phyloP scores from a whole-genome alignment of 2,113 vertebrate species.

The Mesocricetus auratus region DNA sequence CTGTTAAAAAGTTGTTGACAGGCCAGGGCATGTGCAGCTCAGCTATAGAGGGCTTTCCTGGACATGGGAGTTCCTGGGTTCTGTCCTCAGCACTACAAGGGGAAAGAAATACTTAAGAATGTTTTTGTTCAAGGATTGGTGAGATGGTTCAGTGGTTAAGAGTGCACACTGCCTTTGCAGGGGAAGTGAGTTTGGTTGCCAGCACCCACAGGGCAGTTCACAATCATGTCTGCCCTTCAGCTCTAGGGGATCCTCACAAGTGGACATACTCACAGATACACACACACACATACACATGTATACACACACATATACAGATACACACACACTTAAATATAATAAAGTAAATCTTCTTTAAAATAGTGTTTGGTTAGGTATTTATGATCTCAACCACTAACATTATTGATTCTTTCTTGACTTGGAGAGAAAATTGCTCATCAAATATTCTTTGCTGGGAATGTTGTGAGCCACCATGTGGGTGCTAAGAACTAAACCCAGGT shows the following conservation, averaged over 20 bases:
- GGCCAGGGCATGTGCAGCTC: neutral
- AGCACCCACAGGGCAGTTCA: neutral
- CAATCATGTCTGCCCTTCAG: neutral
- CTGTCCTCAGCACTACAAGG: neutral
- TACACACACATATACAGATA: too few species aligned
- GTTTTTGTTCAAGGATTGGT: neutral
- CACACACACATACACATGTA: neutral
- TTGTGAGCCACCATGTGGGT: neutral
- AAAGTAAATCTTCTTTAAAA: neutral
- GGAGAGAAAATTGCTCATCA: neutral
- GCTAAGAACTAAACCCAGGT: neutral
- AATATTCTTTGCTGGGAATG: constrained; percentile 22
- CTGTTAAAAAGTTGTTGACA: neutral
- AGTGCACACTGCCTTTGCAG: neutral
- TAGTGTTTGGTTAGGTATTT: constrained; percentile 4
- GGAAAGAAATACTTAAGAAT: neutral
- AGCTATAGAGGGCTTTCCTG: neutral
- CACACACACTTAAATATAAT: neutral
- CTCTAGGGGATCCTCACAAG: neutral
- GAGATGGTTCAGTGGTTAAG: neutral
- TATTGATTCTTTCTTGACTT: neutral
- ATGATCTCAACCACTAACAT: neutral
- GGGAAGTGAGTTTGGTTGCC: neutral
- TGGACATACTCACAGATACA: neutral
- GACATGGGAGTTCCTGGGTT: neutral